These are phyloP conservation scores for Musca vetustissima DNA, from an alignment of 1,140 invertebrate species.

Conservation along the genomic window DNA sequence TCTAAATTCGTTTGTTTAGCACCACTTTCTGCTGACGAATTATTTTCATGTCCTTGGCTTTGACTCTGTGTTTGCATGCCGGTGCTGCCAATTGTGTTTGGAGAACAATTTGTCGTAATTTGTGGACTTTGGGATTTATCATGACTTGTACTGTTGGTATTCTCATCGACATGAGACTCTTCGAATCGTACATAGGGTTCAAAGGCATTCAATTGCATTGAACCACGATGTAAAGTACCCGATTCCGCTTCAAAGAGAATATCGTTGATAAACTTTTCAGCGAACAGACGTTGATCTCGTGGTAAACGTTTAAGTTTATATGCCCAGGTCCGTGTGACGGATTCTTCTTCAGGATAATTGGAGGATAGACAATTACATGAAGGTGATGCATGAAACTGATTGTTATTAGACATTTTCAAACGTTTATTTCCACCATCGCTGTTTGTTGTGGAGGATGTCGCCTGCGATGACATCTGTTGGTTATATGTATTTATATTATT, in stretches of 20 bases:
- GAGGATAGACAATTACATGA: conserved; percentile 48
- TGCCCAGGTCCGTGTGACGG: conserved; percentile 49
- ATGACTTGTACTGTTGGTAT: conserved; percentile 37
- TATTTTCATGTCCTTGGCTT: too few relatives aligned
- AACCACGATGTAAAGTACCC: conserved; percentile 47
- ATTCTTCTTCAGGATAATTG: conserved; percentile 50
- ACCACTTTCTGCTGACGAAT: too few relatives aligned
- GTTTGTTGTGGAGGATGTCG: not conserved
- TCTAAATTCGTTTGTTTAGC: too few relatives aligned
- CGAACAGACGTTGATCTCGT: conserved; percentile 44
- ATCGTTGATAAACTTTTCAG: conserved; percentile 52
- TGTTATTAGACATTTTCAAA: not conserved
- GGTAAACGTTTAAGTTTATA: conserved; percentile 46
- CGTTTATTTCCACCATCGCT: conserved; percentile 31
- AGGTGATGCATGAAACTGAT: conserved; percentile 25
- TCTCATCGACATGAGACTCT: conserved; percentile 28
- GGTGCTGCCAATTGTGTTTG: not conserved
- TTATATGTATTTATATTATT: too few relatives aligned
- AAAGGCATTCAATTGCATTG: conserved; percentile 49
- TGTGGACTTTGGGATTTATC: conserved; percentile 51
- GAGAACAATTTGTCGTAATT: conserved; percentile 37
- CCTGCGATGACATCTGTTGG: too few relatives aligned
- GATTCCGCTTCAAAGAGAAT: conserved; percentile 53
- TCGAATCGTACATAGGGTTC: conserved; percentile 50
- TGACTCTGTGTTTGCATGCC: not conserved